Evolutionary conservation across 2,113 vertebrate species (phyloP).

Genomic region (Oreocharis arfaki): DNA sequence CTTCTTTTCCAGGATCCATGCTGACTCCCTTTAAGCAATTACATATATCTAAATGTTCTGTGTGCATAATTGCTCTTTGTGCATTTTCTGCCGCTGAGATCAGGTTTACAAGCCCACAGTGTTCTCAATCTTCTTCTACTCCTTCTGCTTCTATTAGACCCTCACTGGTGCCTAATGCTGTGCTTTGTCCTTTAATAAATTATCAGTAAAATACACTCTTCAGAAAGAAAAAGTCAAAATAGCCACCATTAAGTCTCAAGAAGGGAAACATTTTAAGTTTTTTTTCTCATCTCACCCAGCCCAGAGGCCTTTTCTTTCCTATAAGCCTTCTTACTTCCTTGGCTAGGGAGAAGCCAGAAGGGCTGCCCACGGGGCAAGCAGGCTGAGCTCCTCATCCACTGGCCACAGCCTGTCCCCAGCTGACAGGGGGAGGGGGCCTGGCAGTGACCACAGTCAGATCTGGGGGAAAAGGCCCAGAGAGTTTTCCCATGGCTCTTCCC

Average conservation of each 20-base stretch:
- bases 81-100: conserved; percentile 2
- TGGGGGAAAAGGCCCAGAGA: no score
- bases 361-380: accelerated
- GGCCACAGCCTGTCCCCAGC: no score
- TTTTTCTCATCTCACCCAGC: neutral
- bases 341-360: neutral
- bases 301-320: neutral
- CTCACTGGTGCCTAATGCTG: neutral
- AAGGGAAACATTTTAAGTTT: neutral
- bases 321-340: neutral
- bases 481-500: neutral
- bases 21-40: conserved; percentile 50
- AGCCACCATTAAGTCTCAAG: neutral
- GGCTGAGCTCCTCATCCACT: neutral
- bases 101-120: neutral
- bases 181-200: neutral
- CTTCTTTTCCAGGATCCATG: conserved; percentile 33
- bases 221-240: neutral
- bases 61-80: conserved; percentile 31
- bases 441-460: neutral
- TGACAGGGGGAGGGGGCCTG: accelerated
- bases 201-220: neutral
- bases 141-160: neutral
- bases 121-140: conserved; percentile 9
- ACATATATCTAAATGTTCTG: conserved; percentile 38